A percentile compares a stretch with the other conserved stretches of the same genome.
Evolutionary conservation across 2,797 vertebrate species (phyloP).

Genomic region (Rhinoraja longicauda): DNA sequence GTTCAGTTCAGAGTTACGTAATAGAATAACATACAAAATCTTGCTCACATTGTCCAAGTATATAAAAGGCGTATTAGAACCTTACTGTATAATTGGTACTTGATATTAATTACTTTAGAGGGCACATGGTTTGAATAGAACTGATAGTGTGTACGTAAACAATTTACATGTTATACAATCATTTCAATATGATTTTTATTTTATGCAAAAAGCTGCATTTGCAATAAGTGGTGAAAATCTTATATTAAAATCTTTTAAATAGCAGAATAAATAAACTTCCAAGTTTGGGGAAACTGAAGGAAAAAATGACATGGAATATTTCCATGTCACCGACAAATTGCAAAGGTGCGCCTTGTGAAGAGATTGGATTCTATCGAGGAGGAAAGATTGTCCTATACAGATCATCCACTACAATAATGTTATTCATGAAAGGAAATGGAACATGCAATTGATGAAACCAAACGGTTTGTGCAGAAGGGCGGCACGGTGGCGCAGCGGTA

Average conservation of each 20-base stretch:
- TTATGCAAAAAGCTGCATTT: background rate
- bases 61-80: background rate
- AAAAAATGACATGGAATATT: background rate
- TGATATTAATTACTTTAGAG: background rate
- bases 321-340: background rate
- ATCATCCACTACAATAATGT: background rate
- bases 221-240: background rate
- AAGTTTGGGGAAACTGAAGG: background rate
- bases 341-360: background rate
- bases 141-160: background rate
- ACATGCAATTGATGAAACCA: background rate
- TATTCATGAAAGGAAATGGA: background rate
- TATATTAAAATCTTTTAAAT: background rate
- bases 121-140: background rate
- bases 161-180: background rate
- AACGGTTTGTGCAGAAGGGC: background rate
- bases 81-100: background rate
- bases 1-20: background rate
- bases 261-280: conserved; percentile 17
- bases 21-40: background rate
- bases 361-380: background rate
- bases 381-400: background rate
- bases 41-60: background rate
- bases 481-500: no score
- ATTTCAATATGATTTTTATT: background rate